A percentile compares a stretch with the other conserved stretches of the same genome.
Evolutionary conservation across 2,113 vertebrate genomes (phyloP).

Genomic region (Corydoras sp.): DNA sequence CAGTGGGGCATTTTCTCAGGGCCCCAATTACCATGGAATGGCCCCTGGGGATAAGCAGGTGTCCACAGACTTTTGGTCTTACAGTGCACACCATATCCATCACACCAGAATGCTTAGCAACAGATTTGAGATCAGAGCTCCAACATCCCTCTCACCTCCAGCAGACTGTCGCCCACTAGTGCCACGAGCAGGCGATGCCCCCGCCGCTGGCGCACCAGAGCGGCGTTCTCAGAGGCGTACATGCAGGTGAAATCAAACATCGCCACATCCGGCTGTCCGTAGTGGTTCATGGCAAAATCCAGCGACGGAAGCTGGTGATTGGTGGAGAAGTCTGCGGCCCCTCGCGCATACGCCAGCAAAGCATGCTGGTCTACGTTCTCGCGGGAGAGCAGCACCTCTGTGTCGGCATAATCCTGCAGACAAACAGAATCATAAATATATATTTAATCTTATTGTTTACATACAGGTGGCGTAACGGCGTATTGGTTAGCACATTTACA

Average conservation of each 20-base stretch:
- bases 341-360: slow-evolving; percentile 78
- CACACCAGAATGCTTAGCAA: no score
- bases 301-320: slow-evolving; percentile 82
- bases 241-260: slow-evolving; percentile 98
- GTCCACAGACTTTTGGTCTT: no score
- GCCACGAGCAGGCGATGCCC: slow-evolving; percentile 81
- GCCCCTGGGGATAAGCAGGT: no score
- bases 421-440: not conserved
- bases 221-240: slow-evolving; percentile 90
- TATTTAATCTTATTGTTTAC: no score
- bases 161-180: slow-evolving; percentile 89
- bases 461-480: no score
- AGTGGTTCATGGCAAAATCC: slow-evolving; percentile 95
- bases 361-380: slow-evolving; percentile 90
- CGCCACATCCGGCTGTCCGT: slow-evolving; percentile 90
- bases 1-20: no score
- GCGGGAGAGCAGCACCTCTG: slow-evolving; percentile 80
- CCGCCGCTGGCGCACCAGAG: slow-evolving; percentile 76
- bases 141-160: slow-evolving; percentile 71
- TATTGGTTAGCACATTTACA: no score
- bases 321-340: slow-evolving; percentile 90
- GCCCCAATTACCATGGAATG: no score
- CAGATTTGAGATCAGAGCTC: no score
- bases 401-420: slow-evolving; percentile 81
- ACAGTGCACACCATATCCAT: no score